Conservation (phyloP, 2,888 invertebrate genomes). For the Meliscaeva auricollis region DNA sequence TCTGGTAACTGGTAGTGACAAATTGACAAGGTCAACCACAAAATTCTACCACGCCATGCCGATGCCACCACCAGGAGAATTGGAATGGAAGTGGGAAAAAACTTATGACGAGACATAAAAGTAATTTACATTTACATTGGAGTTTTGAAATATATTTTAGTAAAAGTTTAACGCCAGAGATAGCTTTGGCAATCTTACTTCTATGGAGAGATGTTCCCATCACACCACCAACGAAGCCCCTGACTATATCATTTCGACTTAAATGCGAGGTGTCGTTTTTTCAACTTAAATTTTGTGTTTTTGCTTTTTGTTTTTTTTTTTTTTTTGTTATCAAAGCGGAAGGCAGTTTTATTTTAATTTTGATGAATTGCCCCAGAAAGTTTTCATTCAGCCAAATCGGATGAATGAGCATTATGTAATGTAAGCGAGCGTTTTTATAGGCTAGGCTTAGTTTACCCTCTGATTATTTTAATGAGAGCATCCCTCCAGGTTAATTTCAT, state of each 20-base stretch:
- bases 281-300: background rate
- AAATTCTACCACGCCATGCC: slow-evolving; percentile 59
- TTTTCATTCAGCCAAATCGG: slow-evolving; percentile 51
- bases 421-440: slow-evolving; percentile 27
- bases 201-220: background rate
- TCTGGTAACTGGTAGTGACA: slow-evolving; percentile 70
- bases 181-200: slow-evolving; percentile 16
- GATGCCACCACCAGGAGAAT: slow-evolving; percentile 30
- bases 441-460: slow-evolving; percentile 57
- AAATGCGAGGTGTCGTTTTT: slow-evolving; percentile 44
- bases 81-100: slow-evolving; percentile 7
- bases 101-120: slow-evolving; percentile 48
- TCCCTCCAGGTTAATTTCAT: slow-evolving; percentile 72
- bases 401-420: slow-evolving; percentile 52
- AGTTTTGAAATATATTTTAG: slow-evolving; percentile 51
- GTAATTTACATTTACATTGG: slow-evolving; percentile 73
- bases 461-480: slow-evolving; percentile 74
- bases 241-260: background rate
- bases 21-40: slow-evolving; percentile 75
- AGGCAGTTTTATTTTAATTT: slow-evolving; percentile 63
- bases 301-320: background rate
- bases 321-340: slow-evolving; percentile 36
- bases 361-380: slow-evolving; percentile 69
- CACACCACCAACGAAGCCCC: background rate
- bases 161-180: slow-evolving; percentile 55